These are phyloP conservation scores for Paramisgurnus dabryanus DNA, from an alignment of 2,113 vertebrate species.

Conservation along the genomic window DNA sequence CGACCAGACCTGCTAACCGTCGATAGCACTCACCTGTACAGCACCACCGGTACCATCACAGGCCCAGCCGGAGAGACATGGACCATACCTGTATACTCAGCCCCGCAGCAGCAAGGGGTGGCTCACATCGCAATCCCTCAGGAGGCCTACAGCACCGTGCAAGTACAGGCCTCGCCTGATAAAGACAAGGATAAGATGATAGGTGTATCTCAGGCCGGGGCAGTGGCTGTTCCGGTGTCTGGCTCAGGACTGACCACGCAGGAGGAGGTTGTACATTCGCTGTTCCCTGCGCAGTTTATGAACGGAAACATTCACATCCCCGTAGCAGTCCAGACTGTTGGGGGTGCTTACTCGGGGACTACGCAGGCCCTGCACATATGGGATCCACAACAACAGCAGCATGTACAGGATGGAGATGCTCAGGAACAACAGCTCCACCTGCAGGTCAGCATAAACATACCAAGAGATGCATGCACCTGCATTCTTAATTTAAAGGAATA, in stretches of 20 bases:
- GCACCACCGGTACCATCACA: conserved; percentile 96
- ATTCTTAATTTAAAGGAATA: not conserved
- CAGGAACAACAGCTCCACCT: conserved; percentile 89
- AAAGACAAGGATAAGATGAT: conserved; percentile 84
- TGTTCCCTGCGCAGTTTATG: conserved; percentile 99
- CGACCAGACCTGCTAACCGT: conserved; percentile 96
- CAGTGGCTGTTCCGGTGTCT: conserved; percentile 58
- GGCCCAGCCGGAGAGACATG: conserved; percentile 97
- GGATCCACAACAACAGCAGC: conserved; percentile 92
- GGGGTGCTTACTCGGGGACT: conserved; percentile 89
- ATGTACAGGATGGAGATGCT: conserved; percentile 73
- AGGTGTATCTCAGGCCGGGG: conserved; percentile 47
- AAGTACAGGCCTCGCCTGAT: conserved; percentile 76
- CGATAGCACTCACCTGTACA: conserved; percentile 96
- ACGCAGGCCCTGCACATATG: conserved; percentile 97
- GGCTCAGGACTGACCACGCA: conserved; percentile 82
- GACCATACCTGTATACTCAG: conserved; percentile 98
- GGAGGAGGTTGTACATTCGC: conserved; percentile 96
- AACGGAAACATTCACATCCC: conserved; percentile 99
- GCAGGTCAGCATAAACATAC: conserved; percentile 77
- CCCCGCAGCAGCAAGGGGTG: conserved; percentile 94
- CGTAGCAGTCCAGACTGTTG: conserved; percentile 96
- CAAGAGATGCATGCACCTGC: too few relatives aligned
- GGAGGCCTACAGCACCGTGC: conserved; percentile 93
- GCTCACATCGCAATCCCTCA: conserved; percentile 97